These are phyloP conservation scores for Germaria angustata DNA, from an alignment of 2,888 invertebrate genomes.

Conservation along the genomic window DNA sequence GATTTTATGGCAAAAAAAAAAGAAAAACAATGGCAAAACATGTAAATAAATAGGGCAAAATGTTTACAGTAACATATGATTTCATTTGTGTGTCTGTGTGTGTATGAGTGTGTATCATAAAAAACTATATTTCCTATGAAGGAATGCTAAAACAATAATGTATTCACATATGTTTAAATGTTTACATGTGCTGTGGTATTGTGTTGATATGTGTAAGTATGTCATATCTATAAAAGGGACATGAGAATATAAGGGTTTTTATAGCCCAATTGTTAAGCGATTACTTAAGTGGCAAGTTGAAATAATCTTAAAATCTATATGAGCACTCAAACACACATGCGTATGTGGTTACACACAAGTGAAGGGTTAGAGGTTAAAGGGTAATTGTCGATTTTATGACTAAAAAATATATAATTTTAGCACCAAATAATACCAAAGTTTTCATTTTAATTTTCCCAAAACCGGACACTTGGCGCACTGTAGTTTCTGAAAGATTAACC, in stretches of 20 bases:
- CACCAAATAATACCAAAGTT: slow-evolving; percentile 39
- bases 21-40: slow-evolving; percentile 49
- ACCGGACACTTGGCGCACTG: slow-evolving; percentile 53
- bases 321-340: slow-evolving; percentile 5
- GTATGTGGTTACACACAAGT: slow-evolving; percentile 9
- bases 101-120: neutral
- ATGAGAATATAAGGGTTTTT: slow-evolving; percentile 67
- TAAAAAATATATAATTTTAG: slow-evolving; percentile 44
- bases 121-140: slow-evolving; percentile 17
- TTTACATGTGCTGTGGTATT: slow-evolving; percentile 23
- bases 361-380: slow-evolving; percentile 65
- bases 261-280: slow-evolving; percentile 65
- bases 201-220: slow-evolving; percentile 41
- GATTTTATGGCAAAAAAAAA: slow-evolving; percentile 57
- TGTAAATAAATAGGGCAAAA: slow-evolving; percentile 53
- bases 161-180: neutral
- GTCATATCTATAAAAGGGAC: slow-evolving; percentile 61
- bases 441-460: slow-evolving; percentile 32
- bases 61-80: neutral
- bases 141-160: slow-evolving; percentile 17
- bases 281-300: slow-evolving; percentile 61
- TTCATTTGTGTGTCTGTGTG: neutral
- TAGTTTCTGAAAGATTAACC: slow-evolving; percentile 43
- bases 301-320: slow-evolving; percentile 51
- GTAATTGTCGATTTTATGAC: slow-evolving; percentile 54